Base-by-base conservation (phyloP, 2,113 vertebrate species). In the Promerops cafer region DNA sequence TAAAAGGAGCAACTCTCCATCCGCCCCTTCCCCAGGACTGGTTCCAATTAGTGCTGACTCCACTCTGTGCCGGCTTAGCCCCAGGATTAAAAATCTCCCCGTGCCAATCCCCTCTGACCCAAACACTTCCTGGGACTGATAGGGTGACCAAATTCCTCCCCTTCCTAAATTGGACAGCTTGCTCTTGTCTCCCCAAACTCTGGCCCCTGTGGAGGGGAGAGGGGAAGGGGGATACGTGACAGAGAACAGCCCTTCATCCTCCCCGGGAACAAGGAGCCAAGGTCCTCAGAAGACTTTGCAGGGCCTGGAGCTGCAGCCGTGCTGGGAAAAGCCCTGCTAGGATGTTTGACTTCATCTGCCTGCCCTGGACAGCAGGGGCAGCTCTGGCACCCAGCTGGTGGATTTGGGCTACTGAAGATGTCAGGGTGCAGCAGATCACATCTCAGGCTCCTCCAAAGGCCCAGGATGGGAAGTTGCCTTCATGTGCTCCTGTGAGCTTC, bases 81-180 rank as follows among this genome's bases (percentile, higher is more conserved):
- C n/a, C 72, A 50, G 94, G 92, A 96, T 95, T 81, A 96, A 83
- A 93, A 93, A 81, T 23, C 44, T 89, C 37, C n/a, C 39, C 3
- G 22, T 78, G 52, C 83, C 83, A 83, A 81, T 64, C 80, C 85
- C 91, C 94, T 95, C 93, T 94, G 96, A 96, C 94, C 88, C 90
- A 94, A 86, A 85, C 10, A 11, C 88, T 96, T 96, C 96, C 96
- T 96, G 92, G 93, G 94, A 92, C 90, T 90, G 88, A 90, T 10
- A 82, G 37, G 66, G 52, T 0, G 0, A 70, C 71, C 3, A 0
- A 78, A 97, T 94, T 94, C 90, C 82, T 88, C 75, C 53, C 33
- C 13, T 83, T 92, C 87, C 75, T 86, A 59, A 95, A 91, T 33
- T 69, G 85, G 79, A 96, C 94, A 91, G 87, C 90, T 95, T 91